Percentiles rank a stretch among this genome's conserved stretches.
These are phyloP conservation scores for Anas bahamensis DNA, from an alignment of 2,797 vertebrate species.

Conservation along the genomic window DNA sequence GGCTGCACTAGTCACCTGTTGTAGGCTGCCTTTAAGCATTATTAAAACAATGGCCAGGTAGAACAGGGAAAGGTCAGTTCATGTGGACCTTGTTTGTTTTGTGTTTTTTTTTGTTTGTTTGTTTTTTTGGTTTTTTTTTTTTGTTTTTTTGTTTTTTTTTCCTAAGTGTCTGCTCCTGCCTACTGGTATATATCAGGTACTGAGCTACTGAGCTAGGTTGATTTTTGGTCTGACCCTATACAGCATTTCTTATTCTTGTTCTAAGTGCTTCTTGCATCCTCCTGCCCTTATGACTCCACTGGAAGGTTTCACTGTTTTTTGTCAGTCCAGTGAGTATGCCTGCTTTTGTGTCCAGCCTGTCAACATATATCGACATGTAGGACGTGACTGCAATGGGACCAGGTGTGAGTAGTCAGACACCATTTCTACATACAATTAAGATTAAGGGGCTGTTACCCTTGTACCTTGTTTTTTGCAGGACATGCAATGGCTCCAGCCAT, in stretches of 20 bases:
- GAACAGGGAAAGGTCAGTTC: background rate
- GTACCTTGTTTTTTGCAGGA: background rate
- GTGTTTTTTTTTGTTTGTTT: background rate
- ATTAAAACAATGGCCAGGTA: background rate
- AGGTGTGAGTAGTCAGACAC: background rate
- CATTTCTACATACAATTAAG: accelerated
- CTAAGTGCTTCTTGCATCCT: background rate
- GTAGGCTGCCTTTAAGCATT: background rate
- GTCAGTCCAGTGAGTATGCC: background rate
- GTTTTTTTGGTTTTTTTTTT: background rate
- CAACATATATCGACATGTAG: accelerated
- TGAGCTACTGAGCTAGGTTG: background rate
- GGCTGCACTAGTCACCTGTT: background rate
- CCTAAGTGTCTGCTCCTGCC: background rate
- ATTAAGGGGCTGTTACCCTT: background rate
- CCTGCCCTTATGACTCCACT: background rate
- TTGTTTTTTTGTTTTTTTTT: background rate
- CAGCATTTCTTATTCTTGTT: background rate
- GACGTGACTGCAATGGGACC: too few relatives aligned
- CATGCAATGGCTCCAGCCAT: background rate
- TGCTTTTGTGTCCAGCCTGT: background rate
- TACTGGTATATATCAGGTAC: background rate
- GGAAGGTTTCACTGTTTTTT: background rate
- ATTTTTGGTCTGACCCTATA: background rate
- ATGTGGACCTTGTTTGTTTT: background rate